Evolutionary conservation across 2,888 invertebrate species (phyloP).

Genomic region (Lomographa bimaculata): DNA sequence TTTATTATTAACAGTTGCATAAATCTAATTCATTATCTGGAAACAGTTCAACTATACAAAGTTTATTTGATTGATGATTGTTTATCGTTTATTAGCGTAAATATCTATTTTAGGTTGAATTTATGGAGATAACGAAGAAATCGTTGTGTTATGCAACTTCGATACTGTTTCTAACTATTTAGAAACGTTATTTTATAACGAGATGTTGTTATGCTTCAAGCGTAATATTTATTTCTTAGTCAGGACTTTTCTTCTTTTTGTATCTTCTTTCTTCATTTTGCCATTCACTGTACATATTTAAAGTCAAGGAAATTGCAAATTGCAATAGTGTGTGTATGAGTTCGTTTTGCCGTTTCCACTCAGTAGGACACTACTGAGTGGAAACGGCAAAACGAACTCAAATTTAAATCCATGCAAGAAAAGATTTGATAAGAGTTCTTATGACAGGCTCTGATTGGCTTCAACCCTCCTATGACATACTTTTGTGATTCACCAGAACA

Average conservation of each 20-base stretch:
- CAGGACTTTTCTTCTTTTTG: not conserved
- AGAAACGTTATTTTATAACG: not conserved
- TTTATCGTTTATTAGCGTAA: not conserved
- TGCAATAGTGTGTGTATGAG: too few species aligned
- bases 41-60: not conserved
- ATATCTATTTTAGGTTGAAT: too few species aligned
- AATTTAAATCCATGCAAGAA: too few species aligned
- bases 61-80: slow-evolving; percentile 5
- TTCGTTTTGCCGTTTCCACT: too few species aligned
- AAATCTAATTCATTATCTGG: not conserved
- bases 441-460: too few species aligned
- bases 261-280: slow-evolving; percentile 11
- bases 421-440: too few species aligned
- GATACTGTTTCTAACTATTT: too few species aligned
- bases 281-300: slow-evolving; percentile 19
- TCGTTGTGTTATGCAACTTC: not conserved
- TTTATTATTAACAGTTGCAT: not conserved
- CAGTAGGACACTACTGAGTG: too few species aligned
- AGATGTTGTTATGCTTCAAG: not conserved
- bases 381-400: too few species aligned
- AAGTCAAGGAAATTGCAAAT: slow-evolving; percentile 9
- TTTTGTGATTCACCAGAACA: too few species aligned
- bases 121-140: slow-evolving; percentile 2
- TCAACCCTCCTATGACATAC: too few species aligned
- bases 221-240: not conserved